Percentiles rank a stretch among this genome's conserved stretches.
Evolutionary conservation across 2,113 vertebrate genomes (phyloP).

Genomic region (Ochotona princeps): DNA sequence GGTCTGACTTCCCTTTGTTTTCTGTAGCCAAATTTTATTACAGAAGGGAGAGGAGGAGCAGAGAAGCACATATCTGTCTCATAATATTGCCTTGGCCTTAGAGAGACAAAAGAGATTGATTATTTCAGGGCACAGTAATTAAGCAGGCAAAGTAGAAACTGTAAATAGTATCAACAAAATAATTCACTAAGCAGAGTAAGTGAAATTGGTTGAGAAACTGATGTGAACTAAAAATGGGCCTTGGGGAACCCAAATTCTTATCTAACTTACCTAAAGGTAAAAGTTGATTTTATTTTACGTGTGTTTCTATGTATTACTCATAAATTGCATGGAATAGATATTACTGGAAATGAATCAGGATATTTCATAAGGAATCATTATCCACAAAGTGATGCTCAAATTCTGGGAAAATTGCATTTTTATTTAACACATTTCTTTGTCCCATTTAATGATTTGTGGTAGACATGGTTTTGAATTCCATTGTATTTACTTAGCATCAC

Average conservation of each 20-base stretch:
- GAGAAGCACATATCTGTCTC: neutral
- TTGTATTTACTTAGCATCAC: neutral
- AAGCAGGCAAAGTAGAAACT: constrained; percentile 47
- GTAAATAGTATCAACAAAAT: constrained; percentile 65
- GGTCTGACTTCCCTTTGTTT: neutral
- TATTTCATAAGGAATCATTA: constrained; percentile 37
- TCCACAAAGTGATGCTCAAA: neutral
- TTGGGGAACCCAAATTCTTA: neutral
- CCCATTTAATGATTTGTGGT: neutral
- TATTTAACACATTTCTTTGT: constrained; percentile 23
- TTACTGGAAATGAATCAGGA: constrained; percentile 28
- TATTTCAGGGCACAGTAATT: constrained; percentile 59
- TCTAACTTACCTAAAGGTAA: neutral
- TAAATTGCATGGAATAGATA: neutral
- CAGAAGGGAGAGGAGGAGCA: neutral
- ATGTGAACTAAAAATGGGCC: constrained; percentile 36
- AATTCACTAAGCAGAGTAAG: constrained; percentile 56
- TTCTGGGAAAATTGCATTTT: constrained; percentile 23
- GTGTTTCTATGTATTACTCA: neutral
- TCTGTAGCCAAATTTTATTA: neutral
- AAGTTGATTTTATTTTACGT: neutral
- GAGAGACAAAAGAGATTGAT: constrained; percentile 58
- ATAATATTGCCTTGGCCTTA: constrained; percentile 21
- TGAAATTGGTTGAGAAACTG: constrained; percentile 48
- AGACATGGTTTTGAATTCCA: constrained; percentile 30